phyloP scores from a whole-genome alignment of 2,797 vertebrate genomes.

The Lepilemur ruficaudatus region DNA sequence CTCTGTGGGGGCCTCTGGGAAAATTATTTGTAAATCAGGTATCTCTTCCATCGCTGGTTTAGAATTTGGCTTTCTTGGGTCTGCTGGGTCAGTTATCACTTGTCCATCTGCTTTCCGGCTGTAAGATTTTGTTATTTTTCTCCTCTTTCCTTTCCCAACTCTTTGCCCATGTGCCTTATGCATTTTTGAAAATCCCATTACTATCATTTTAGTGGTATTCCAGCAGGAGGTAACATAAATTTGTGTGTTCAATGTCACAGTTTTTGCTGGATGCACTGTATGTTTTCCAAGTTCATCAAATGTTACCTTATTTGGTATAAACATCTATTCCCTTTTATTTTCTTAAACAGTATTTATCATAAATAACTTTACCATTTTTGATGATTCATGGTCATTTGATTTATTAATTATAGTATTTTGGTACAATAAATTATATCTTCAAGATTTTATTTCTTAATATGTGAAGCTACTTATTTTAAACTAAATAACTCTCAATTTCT shows the following conservation, averaged over 20 bases:
- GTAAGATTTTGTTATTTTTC: background rate
- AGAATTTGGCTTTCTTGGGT: background rate
- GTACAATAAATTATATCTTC: background rate
- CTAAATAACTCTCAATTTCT: background rate
- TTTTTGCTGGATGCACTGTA: background rate
- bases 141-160: background rate
- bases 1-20: background rate
- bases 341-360: background rate
- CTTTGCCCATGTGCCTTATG: background rate
- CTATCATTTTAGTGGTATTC: background rate
- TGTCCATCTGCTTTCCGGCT: background rate
- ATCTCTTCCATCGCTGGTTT: background rate
- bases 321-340: background rate
- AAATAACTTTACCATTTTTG: background rate
- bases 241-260: background rate
- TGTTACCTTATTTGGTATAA: background rate
- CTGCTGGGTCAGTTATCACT: background rate
- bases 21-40: background rate
- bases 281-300: background rate
- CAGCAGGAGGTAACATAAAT: background rate
- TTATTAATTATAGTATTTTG: background rate
- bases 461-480: background rate
- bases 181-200: background rate
- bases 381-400: background rate
- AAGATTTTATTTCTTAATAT: constrained; percentile 10